Evolutionary conservation across 2,113 vertebrate species (phyloP), one percentile per base, ranked within the genome.

Genomic region (Nipponia nippon): DNA sequence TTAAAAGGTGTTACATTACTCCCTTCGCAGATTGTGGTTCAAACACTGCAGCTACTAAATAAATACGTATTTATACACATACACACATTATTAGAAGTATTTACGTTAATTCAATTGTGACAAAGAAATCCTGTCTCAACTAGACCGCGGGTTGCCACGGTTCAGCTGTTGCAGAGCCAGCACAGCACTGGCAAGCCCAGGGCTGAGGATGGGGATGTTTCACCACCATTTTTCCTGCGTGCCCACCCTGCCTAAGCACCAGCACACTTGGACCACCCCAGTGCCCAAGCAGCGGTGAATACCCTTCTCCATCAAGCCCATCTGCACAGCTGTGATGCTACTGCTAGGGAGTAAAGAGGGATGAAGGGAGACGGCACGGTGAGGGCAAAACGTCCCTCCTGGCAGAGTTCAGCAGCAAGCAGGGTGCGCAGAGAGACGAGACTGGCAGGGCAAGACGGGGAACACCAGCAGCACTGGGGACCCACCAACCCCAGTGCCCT

Each of bases 141-240:
- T 8, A 87, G 49, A 86, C 2, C 0, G 0, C 0, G 0, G 1
- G 29, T 32, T 8, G 4, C 63, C 11, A 16, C 0, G 1, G 55
- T 50, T 70, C 78, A 55, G 52, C 18, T 71, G 59, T 0, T 70
- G 23, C 50, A 58, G 63, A 87, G 67, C 40, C 10, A 6, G 42
- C 67, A 59, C 30, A 53, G 70, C 4, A 4, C 47, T 72, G 56
- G 29, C 15, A 20, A 85, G 47, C 26, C 69, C 56, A 42, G n/a
- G 78, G 55, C 25, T 53, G 36, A 36, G 16, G 55, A 80, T 8
- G 34, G 9, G 36, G 13, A 49, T 16, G 27, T 44, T 83, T 72
- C 42, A 73, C 38, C 69, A n/a, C 52, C 25, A 50, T 4, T 16
- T 7, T 6, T 52, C 32, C 56, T 27, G 16, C 2, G 4, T 19